Conservation (phyloP, 2,888 invertebrate genomes). For the Tupiocoris notatus region DNA sequence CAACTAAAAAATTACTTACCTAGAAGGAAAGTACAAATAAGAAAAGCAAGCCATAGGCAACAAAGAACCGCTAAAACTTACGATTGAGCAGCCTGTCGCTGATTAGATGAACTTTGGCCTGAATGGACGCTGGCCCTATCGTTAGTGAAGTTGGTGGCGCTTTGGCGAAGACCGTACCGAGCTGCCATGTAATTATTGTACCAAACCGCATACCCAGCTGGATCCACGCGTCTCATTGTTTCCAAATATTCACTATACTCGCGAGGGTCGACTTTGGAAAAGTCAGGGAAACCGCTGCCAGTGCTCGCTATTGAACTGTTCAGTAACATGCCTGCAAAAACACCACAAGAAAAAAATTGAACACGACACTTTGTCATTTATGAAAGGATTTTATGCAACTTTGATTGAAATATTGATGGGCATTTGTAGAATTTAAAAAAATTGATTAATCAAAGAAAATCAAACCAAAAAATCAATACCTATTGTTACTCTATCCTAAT, state of each 20-base stretch:
- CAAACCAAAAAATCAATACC: no score
- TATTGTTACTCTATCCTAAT: no score
- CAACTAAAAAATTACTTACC: no score
- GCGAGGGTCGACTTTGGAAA: slow-evolving; percentile 32
- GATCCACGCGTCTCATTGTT: slow-evolving; percentile 73
- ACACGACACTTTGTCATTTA: no score
- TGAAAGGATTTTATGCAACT: no score
- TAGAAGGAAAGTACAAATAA: no score
- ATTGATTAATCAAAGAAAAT: no score
- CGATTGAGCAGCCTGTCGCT: slow-evolving; percentile 43
- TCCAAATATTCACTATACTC: slow-evolving; percentile 63
- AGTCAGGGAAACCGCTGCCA: slow-evolving; percentile 14
- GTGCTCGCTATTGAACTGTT: slow-evolving; percentile 24
- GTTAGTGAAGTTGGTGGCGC: slow-evolving; percentile 44
- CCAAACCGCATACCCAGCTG: slow-evolving; percentile 74
- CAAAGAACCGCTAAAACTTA: slow-evolving; percentile 36
- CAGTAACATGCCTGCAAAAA: slow-evolving; percentile 25
- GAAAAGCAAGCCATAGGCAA: no score
- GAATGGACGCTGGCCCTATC: slow-evolving; percentile 79
- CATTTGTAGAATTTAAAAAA: no score
- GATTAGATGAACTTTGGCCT: slow-evolving; percentile 74
- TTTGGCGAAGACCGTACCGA: slow-evolving; percentile 35
- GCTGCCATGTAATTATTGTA: slow-evolving; percentile 65
- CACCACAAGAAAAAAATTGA: neutral
- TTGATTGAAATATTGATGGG: no score